A percentile compares a stretch with the other conserved stretches of the same genome.
Evolutionary conservation across 1,140 invertebrate genomes (phyloP).

Genomic region (Andrena cerasifolii): DNA sequence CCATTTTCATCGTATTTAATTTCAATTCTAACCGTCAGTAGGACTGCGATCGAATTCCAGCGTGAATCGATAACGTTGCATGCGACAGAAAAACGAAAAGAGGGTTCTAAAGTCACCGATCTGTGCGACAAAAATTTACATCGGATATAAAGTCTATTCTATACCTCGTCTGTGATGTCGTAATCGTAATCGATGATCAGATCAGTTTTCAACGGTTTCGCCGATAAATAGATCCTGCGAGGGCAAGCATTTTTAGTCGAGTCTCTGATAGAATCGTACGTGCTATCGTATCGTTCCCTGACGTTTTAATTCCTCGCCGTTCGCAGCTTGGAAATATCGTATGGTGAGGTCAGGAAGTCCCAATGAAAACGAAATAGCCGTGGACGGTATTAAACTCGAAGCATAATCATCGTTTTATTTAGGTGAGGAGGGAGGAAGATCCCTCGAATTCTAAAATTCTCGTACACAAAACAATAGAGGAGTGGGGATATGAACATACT

Average conservation of each 20-base stretch:
- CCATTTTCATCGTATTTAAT: too few relatives aligned
- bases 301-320: slow-evolving; percentile 1
- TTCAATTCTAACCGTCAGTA: too few relatives aligned
- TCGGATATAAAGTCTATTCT: not conserved
- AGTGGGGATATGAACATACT: not conserved
- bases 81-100: too few relatives aligned
- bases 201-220: not conserved
- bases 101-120: too few relatives aligned
- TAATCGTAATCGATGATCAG: not conserved
- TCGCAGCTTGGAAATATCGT: not conserved
- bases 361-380: not conserved
- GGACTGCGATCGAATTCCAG: too few relatives aligned
- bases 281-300: not conserved
- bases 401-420: not conserved
- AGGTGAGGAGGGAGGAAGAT: not conserved
- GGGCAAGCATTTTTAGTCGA: slow-evolving; percentile 20
- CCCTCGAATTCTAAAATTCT: not conserved
- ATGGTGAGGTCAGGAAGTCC: not conserved
- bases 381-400: not conserved
- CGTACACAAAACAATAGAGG: slow-evolving; percentile 8
- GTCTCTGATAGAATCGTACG: slow-evolving; percentile 7
- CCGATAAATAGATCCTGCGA: slow-evolving; percentile 5
- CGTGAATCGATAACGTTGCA: too few relatives aligned
- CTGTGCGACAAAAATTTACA: not conserved
- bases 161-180: not conserved